Percentiles rank a stretch among this genome's conserved stretches.
Evolutionary conservation across 1,140 invertebrate species (phyloP).

Genomic region (Scaptomyza montana): DNA sequence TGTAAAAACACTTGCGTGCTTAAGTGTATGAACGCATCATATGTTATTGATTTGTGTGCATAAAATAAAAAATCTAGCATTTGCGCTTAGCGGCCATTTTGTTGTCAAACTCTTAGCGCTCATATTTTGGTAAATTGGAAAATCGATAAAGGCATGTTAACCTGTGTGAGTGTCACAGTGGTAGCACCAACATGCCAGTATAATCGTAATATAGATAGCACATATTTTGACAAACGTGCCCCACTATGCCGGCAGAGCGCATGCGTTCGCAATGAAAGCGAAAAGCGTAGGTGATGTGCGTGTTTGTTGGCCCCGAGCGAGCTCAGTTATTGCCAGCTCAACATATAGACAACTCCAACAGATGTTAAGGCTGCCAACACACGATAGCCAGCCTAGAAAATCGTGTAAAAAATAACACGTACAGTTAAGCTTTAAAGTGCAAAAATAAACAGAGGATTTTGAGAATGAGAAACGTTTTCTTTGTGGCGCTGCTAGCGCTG

Average conservation of each 20-base stretch:
- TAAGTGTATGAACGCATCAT: constrained; percentile 3
- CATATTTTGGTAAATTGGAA: constrained; percentile 40
- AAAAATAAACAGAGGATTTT: constrained; percentile 20
- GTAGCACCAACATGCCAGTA: neutral
- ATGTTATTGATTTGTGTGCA: constrained; percentile 35
- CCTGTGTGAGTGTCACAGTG: constrained; percentile 53
- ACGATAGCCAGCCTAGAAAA: constrained; percentile 36
- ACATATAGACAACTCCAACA: constrained; percentile 79
- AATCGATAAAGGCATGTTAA: constrained; percentile 66
- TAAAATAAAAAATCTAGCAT: constrained; percentile 26
- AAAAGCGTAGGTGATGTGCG: constrained; percentile 66
- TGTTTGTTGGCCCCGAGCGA: constrained; percentile 51
- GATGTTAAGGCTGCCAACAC: constrained; percentile 59
- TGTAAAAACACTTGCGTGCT: neutral
- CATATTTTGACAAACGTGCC: neutral
- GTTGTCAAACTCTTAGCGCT: constrained; percentile 33
- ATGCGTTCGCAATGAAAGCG: constrained; percentile 71
- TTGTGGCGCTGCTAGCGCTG: constrained; percentile 42
- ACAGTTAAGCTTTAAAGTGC: constrained; percentile 9
- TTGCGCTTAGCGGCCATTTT: neutral
- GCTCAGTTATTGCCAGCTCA: constrained; percentile 76
- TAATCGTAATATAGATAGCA: neutral
- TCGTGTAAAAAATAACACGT: constrained; percentile 34
- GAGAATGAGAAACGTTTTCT: constrained; percentile 47
- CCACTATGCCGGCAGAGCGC: constrained; percentile 58